Evolutionary conservation across 2,113 vertebrate species (phyloP).

Genomic region (Ellobius talpinus): DNA sequence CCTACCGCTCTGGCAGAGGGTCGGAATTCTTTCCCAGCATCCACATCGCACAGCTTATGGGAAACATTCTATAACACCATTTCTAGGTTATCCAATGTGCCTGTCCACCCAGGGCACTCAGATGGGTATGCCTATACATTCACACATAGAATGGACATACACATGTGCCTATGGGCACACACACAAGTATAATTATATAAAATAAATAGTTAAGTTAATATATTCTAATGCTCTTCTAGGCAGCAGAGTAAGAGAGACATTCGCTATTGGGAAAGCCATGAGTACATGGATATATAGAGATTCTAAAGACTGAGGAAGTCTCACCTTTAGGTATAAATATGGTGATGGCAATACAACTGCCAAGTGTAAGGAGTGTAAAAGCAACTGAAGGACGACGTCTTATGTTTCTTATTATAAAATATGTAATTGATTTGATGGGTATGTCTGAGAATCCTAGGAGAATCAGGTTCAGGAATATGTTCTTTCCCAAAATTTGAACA

Average conservation of each 20-base stretch:
- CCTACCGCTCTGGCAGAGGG: not conserved
- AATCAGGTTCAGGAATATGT: not conserved
- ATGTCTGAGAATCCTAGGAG: not conserved
- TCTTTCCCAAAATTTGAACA: not conserved
- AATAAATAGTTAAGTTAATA: not conserved
- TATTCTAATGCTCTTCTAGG: not conserved
- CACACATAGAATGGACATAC: too few relatives aligned
- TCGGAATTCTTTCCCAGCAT: not conserved
- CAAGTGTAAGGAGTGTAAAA: not conserved
- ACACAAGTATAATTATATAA: not conserved
- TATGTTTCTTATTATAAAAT: not conserved
- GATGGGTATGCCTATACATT: not conserved
- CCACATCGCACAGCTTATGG: not conserved
- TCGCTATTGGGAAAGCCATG: not conserved
- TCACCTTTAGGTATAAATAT: conserved; percentile 43
- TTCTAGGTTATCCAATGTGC: too few relatives aligned
- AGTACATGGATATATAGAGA: not conserved
- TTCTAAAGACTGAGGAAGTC: not conserved
- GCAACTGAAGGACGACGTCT: not conserved
- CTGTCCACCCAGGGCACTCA: not conserved
- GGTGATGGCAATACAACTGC: not conserved
- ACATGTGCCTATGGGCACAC: not conserved
- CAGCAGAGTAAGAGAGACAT: not conserved
- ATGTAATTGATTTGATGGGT: not conserved
- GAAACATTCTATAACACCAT: not conserved